Evolutionary conservation across 2,888 invertebrate species (phyloP).

Genomic region (Epinotia demarniana): DNA sequence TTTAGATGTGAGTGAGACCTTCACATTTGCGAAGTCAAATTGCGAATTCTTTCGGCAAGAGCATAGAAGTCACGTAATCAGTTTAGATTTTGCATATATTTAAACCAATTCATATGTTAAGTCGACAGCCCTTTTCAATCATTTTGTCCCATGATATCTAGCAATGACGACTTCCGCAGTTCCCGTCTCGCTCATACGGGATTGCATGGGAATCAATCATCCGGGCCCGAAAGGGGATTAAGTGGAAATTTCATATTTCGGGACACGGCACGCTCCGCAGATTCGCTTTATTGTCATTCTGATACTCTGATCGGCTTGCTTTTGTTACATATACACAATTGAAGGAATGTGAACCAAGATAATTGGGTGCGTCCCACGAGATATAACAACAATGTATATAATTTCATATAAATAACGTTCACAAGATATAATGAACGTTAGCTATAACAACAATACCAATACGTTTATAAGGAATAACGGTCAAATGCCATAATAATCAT

Average conservation of each 20-base stretch:
- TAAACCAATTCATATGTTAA: slow-evolving; percentile 1
- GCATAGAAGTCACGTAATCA: neutral
- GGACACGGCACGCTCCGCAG: slow-evolving; percentile 30
- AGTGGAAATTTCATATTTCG: slow-evolving; percentile 45
- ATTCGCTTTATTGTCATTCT: slow-evolving; percentile 38
- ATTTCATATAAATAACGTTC: too few species aligned
- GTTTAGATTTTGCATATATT: neutral
- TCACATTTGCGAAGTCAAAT: neutral
- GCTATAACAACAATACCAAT: too few species aligned
- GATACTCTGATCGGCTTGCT: slow-evolving; percentile 37
- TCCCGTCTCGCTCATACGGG: slow-evolving; percentile 44
- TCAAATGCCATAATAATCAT: too few species aligned
- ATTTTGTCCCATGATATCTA: slow-evolving; percentile 21
- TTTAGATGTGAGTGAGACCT: neutral
- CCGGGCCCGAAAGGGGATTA: slow-evolving; percentile 41
- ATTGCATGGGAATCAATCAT: slow-evolving; percentile 48
- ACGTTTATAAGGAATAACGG: too few species aligned
- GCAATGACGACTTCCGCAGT: slow-evolving; percentile 36
- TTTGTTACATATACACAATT: slow-evolving; percentile 16
- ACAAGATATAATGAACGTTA: too few species aligned
- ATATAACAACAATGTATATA: too few species aligned
- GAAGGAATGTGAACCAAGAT: slow-evolving; percentile 12
- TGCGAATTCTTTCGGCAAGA: neutral
- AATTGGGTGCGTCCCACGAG: slow-evolving; percentile 8
- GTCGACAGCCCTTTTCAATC: slow-evolving; percentile 13